Conservation (phyloP, 2,113 vertebrate species). For the Oryzias woworae region DNA sequence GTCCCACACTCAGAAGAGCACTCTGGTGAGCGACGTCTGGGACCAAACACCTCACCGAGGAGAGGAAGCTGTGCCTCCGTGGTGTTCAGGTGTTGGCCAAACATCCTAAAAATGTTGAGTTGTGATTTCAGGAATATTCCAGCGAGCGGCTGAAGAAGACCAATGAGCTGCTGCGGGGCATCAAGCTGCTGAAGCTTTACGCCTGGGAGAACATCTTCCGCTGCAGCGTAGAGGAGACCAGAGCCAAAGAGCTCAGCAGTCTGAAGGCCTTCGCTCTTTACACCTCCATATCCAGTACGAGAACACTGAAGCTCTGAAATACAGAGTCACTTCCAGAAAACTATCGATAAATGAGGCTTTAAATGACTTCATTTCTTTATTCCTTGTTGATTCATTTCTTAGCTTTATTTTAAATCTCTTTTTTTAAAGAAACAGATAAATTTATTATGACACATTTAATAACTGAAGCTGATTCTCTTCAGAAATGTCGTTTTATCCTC, state of each 20-base stretch:
- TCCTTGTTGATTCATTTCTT: constrained; percentile 6
- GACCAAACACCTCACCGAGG: not conserved
- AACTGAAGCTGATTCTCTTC: no score
- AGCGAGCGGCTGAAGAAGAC: constrained; percentile 96
- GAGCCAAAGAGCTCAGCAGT: constrained; percentile 93
- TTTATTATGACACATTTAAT: no score
- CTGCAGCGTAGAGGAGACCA: constrained; percentile 88
- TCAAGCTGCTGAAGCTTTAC: constrained; percentile 96
- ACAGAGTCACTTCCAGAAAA: not conserved
- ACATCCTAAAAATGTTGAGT: not conserved
- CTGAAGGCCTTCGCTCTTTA: constrained; percentile 93
- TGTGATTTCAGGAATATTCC: constrained; percentile 87
- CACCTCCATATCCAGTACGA: constrained; percentile 94
- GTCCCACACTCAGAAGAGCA: constrained; percentile 94
- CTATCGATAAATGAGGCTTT: no score
- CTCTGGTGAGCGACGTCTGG: constrained; percentile 83
- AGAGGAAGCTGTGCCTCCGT: not conserved
- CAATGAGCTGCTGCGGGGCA: constrained; percentile 94
- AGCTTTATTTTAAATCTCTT: no score
- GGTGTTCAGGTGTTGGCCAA: not conserved
- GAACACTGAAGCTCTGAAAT: not conserved
- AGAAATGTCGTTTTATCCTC: no score
- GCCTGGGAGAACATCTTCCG: constrained; percentile 98
- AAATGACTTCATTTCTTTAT: no score
- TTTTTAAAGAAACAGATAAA: no score